Percentiles rank a stretch among this genome's conserved stretches.
Conservation (phyloP, 2,797 vertebrate species). For the Denticeps clupeoides region DNA sequence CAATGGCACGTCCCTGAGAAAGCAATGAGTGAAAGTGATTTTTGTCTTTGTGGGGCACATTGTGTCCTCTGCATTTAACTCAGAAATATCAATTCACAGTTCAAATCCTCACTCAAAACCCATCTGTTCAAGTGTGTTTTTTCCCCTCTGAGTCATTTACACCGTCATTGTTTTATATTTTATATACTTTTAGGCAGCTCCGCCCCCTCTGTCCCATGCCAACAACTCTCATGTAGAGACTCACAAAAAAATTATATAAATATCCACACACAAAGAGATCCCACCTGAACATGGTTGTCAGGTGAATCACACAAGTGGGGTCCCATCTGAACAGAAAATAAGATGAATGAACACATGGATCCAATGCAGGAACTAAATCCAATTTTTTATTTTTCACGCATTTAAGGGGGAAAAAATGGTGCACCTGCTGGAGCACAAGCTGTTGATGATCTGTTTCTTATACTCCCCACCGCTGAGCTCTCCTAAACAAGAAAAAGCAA, state of each 20-base stretch:
- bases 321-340: conserved; percentile 72
- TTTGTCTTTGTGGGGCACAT: too few relatives aligned
- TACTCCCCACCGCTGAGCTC: conserved; percentile 84
- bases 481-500: conserved; percentile 47
- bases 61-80: too few relatives aligned
- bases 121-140: too few relatives aligned
- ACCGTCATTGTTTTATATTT: too few relatives aligned
- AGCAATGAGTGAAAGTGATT: too few relatives aligned
- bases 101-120: too few relatives aligned
- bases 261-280: not conserved
- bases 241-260: conserved; percentile 16
- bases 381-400: not conserved
- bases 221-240: not conserved
- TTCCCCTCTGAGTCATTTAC: too few relatives aligned
- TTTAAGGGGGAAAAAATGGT: not conserved
- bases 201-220: too few relatives aligned
- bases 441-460: conserved; percentile 91
- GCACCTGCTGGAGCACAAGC: conserved; percentile 85
- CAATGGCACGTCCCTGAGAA: conserved; percentile 80
- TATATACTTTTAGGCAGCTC: too few relatives aligned
- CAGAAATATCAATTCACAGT: too few relatives aligned
- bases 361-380: not conserved
- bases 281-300: conserved; percentile 96
- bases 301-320: conserved; percentile 70
- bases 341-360: conserved; percentile 5